A percentile compares a stretch with the other conserved stretches of the same genome.
These are phyloP conservation scores for Parauchenoglanis punctatus DNA, from an alignment of 2,797 vertebrate species.

Conservation along the genomic window DNA sequence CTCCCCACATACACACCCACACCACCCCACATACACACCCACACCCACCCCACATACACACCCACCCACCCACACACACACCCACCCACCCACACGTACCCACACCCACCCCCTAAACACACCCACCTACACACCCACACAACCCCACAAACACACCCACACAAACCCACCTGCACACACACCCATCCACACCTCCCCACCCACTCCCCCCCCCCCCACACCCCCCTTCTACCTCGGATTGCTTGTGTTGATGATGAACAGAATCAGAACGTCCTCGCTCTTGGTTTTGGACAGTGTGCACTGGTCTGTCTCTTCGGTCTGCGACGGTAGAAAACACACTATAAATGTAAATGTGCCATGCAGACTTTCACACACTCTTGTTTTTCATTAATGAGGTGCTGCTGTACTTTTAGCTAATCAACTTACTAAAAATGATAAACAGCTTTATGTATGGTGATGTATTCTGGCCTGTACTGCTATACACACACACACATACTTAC, in stretches of 20 bases:
- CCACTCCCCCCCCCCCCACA: not conserved
- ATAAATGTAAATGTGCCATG: not conserved
- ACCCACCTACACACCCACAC: slow-evolving; percentile 28
- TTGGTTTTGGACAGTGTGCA: slow-evolving; percentile 58
- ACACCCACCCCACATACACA: too few species aligned
- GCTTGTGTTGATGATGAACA: slow-evolving; percentile 74
- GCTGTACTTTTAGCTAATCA: not conserved
- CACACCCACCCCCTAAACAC: not conserved
- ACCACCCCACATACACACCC: not conserved
- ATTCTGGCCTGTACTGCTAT: not conserved
- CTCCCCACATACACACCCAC: slow-evolving; percentile 26
- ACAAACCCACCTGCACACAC: too few species aligned
- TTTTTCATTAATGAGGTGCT: not conserved
- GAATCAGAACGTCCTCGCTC: slow-evolving; percentile 32
- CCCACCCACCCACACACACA: not conserved
- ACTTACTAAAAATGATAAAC: not conserved
- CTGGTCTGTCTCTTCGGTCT: slow-evolving; percentile 67
- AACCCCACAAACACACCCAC: not conserved
- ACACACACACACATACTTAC: slow-evolving; percentile 69
- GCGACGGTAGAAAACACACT: not conserved
- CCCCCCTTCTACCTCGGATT: slow-evolving; percentile 60
- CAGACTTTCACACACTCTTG: not conserved
- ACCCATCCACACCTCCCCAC: not conserved
- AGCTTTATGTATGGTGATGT: not conserved
- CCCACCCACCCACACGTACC: not conserved